Percentiles rank a stretch among this genome's conserved stretches.
These are phyloP conservation scores for Cavia aperea DNA, from an alignment of 2,113 vertebrate genomes.

Conservation along the genomic window DNA sequence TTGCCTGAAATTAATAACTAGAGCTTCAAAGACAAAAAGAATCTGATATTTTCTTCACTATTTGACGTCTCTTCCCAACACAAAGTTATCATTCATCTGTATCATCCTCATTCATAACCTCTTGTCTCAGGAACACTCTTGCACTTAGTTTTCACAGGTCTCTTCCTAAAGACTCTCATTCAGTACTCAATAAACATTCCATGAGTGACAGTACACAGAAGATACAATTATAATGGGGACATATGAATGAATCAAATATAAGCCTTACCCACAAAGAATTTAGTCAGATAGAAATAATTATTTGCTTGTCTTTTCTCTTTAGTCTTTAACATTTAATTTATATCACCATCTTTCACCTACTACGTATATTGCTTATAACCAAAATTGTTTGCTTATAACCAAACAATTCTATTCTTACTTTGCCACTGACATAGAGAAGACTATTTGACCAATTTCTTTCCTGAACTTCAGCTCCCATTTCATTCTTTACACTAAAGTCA, in stretches of 20 bases:
- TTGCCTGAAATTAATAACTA: background rate
- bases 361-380: background rate
- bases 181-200: background rate
- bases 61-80: background rate
- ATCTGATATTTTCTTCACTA: background rate
- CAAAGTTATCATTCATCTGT: background rate
- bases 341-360: background rate
- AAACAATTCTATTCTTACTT: background rate
- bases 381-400: background rate
- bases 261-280: background rate
- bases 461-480: constrained; percentile 12
- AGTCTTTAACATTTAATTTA: background rate
- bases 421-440: background rate
- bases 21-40: background rate
- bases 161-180: background rate
- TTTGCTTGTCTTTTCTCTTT: background rate
- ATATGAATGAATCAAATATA: background rate
- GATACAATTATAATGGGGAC: background rate
- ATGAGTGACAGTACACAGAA: background rate
- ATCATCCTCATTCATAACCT: background rate
- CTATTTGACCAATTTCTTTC: background rate
- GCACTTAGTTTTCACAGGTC: background rate
- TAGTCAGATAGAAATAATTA: constrained; percentile 4
- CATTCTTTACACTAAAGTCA: constrained; percentile 31
- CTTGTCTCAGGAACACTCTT: background rate